Evolutionary conservation across 2,113 vertebrate genomes (phyloP), one percentile per base, ranked within the genome.

Genomic region (Corydoras sp.): DNA sequence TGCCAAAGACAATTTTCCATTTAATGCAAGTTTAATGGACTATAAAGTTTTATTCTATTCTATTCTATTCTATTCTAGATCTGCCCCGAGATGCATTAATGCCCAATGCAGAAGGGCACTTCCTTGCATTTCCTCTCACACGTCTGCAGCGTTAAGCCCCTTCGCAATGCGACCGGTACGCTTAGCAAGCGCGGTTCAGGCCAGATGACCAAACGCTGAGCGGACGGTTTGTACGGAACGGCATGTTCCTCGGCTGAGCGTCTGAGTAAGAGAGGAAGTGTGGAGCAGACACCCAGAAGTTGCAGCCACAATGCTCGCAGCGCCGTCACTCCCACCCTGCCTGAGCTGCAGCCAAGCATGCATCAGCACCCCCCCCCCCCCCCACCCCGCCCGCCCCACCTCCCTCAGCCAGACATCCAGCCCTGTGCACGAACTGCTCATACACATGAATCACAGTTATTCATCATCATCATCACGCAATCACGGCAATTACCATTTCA

Each of bases 211-310:
- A 58, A 50, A 60, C 49, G 48, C 13, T 55, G 31, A 55, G 31
- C 60, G 56, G 30, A 73, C 49, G 13, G 9, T 49, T 32, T 61
- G 68, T 48, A 59, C 58, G 62, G 49, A 74, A 69, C 62, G 65
- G 49, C 10, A 32, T 65, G 68, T 71, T 67, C 59, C 14, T 62
- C 63, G 59, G 65, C 59, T 58, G 74, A 56, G 32, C 11, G 29
- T 55, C 43, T 64, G 59, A 62, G 18, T 15, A 50, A 71, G 62
- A 69, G 68, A 74, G 55, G 59, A 68, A 71, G 64, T 78, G 59
- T 56, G 54, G 66, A 54, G 68, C 50, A 78, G 74, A 81, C 68
- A 76, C 59, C 60, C 49, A 76, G 18, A 14, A 73, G 58, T 62
- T 60, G 62, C 61, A 79, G 61, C 67, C 70, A 73, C 62, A 76